These are phyloP conservation scores for Cercopithecus diana DNA, from an alignment of 2,797 vertebrate genomes.

Conservation along the genomic window DNA sequence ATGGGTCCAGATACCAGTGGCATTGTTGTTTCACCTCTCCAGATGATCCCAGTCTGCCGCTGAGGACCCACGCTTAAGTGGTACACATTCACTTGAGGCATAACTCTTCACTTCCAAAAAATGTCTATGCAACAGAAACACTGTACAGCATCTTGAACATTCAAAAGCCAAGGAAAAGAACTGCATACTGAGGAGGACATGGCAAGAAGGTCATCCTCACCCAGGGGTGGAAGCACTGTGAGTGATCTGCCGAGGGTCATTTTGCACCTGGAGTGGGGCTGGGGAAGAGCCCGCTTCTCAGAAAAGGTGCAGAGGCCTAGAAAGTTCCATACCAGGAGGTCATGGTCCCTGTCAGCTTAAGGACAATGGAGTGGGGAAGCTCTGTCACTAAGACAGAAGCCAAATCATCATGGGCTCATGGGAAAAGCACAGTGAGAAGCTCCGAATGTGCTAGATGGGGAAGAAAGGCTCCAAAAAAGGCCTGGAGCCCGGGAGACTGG, in stretches of 20 bases:
- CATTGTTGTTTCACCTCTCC: background rate
- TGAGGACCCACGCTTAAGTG: background rate
- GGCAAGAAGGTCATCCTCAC: background rate
- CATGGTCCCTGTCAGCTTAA: background rate
- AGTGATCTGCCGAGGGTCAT: too few relatives aligned
- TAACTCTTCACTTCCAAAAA: background rate
- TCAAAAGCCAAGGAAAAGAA: background rate
- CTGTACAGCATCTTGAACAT: background rate
- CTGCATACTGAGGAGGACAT: accelerated
- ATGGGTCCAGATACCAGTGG: background rate
- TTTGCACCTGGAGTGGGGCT: background rate
- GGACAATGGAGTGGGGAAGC: background rate
- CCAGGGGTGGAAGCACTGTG: background rate
- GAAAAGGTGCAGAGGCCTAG: background rate
- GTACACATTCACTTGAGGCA: accelerated
- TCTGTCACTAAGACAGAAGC: background rate
- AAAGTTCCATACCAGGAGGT: background rate
- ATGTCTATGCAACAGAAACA: background rate
- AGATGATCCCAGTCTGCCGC: background rate
- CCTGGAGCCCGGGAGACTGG: background rate
- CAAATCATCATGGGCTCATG: background rate
- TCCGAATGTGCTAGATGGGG: background rate
- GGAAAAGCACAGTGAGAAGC: background rate
- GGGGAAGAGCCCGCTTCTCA: background rate
- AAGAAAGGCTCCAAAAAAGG: background rate